Evolutionary conservation across 2,113 vertebrate genomes (phyloP).

Genomic region (Trematocara zebra): DNA sequence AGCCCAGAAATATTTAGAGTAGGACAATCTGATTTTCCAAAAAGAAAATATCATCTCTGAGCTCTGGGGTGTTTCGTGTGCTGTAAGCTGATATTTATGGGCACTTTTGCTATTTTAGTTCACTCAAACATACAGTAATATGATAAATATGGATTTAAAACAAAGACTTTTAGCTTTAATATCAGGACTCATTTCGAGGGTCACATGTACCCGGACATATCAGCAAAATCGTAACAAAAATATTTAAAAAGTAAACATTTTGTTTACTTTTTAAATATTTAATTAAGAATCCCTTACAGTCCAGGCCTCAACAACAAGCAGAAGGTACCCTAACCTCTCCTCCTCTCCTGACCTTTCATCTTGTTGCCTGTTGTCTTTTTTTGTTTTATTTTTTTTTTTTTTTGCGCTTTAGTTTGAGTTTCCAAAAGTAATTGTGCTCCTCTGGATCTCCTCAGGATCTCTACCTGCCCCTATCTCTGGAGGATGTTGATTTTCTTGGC

Average conservation of each 20-base stretch:
- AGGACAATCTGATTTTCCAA: background rate
- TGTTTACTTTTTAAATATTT: background rate
- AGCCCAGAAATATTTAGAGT: background rate
- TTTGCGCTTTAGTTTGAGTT: background rate
- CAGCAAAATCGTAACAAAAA: background rate
- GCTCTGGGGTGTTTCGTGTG: background rate
- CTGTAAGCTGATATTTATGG: background rate
- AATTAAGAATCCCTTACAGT: background rate
- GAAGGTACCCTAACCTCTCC: constrained; percentile 81
- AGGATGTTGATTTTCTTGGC: constrained; percentile 92
- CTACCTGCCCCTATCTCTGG: constrained; percentile 95
- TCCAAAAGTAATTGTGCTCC: background rate
- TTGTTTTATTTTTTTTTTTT: background rate
- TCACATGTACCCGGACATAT: background rate
- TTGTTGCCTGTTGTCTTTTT: background rate
- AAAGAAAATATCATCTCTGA: background rate
- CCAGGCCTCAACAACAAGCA: constrained; percentile 93
- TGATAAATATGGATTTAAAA: background rate
- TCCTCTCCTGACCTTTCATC: background rate
- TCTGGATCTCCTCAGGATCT: constrained; percentile 80
- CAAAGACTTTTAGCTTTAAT: background rate
- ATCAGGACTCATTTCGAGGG: background rate
- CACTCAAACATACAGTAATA: background rate
- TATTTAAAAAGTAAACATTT: background rate
- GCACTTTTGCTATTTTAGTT: background rate